phyloP scores from a whole-genome alignment of 2,797 vertebrate genomes.

The Amblyraja radiata region DNA sequence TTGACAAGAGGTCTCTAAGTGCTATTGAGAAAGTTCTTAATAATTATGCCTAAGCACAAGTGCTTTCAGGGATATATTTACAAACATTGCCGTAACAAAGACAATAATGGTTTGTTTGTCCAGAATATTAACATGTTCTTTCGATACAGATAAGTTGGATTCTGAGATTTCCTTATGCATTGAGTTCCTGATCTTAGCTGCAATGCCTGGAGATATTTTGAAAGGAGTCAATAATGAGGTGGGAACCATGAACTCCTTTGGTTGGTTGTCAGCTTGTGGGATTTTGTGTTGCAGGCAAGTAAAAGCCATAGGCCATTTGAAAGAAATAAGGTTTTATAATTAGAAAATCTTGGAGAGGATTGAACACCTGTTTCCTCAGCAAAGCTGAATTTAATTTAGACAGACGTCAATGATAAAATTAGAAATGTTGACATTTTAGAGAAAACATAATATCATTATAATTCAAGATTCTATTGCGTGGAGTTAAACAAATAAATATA shows the following conservation, averaged over 20 bases:
- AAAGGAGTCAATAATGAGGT: neutral
- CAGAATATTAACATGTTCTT: neutral
- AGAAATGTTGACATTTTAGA: neutral
- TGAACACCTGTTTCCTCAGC: neutral
- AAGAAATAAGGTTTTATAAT: conserved; percentile 1
- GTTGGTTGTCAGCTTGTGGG: neutral
- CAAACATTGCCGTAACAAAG: neutral
- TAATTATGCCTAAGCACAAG: neutral
- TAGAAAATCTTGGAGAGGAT: neutral
- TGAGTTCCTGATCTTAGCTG: neutral
- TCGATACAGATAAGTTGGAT: neutral
- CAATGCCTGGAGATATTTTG: neutral
- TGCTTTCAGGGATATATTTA: neutral
- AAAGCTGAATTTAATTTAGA: neutral
- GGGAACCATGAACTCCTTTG: neutral
- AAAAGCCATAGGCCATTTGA: neutral
- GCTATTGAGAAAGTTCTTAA: neutral
- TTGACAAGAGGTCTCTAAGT: too few species aligned
- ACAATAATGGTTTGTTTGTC: neutral
- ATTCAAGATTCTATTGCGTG: neutral
- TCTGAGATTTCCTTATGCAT: neutral
- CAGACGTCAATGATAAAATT: neutral
- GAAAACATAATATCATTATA: neutral
- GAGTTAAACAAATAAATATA: neutral
- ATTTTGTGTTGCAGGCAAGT: neutral